Percentiles rank a stretch among this genome's conserved stretches.
These are phyloP conservation scores for Zosterops hypoxanthus DNA, from an alignment of 2,113 vertebrate genomes.

Conservation along the genomic window DNA sequence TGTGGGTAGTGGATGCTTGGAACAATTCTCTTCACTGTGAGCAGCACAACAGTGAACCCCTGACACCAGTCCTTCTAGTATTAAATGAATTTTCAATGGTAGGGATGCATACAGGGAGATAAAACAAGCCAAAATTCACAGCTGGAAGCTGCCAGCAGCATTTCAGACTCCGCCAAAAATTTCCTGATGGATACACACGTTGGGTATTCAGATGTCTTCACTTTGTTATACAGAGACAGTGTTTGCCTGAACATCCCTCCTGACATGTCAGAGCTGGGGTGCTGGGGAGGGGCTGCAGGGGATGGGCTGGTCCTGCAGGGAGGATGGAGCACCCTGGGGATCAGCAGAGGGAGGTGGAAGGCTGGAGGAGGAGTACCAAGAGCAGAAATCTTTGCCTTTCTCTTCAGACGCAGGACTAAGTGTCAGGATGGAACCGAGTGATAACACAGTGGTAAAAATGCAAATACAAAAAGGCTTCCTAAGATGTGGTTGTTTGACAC, in stretches of 20 bases:
- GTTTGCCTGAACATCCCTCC: background rate
- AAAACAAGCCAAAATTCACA: constrained; percentile 24
- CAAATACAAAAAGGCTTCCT: background rate
- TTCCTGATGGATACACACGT: background rate
- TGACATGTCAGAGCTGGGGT: rapidly evolving
- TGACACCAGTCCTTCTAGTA: background rate
- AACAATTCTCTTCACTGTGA: background rate
- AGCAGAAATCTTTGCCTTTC: background rate
- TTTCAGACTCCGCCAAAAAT: background rate
- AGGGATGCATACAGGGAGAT: background rate
- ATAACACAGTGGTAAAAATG: background rate
- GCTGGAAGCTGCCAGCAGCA: constrained; percentile 32
- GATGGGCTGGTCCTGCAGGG: rapidly evolving
- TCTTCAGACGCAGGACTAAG: background rate
- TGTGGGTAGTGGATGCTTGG: background rate
- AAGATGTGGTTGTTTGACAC: background rate
- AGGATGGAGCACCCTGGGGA: background rate
- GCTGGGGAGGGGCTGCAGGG: background rate
- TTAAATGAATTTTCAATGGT: constrained; percentile 27
- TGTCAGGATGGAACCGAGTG: background rate
- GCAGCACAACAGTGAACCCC: background rate
- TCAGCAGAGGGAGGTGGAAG: background rate
- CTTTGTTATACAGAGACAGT: background rate
- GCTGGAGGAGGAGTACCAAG: background rate
- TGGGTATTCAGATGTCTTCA: background rate